Evolutionary conservation across 2,797 vertebrate genomes (phyloP).

Genomic region (Coreius guichenoti): DNA sequence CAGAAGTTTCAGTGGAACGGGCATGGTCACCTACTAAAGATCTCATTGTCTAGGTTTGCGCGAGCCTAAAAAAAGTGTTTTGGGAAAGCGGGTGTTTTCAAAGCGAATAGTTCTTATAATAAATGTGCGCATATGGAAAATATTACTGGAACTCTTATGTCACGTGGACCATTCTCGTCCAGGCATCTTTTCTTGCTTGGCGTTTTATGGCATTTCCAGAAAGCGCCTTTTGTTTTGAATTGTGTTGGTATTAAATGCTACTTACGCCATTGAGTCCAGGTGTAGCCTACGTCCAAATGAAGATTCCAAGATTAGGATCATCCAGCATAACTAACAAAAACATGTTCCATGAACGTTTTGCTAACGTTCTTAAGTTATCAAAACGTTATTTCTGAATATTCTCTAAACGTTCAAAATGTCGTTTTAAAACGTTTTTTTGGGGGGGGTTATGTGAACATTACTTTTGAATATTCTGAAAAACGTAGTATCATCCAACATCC

Average conservation of each 20-base stretch:
- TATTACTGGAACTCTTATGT: slow-evolving; percentile 74
- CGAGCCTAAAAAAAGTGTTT: slow-evolving; percentile 45
- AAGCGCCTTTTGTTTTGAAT: slow-evolving; percentile 6
- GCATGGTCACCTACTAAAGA: slow-evolving; percentile 12
- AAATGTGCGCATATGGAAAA: slow-evolving; percentile 78
- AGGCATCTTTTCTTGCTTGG: slow-evolving; percentile 45
- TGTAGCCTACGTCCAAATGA: neutral
- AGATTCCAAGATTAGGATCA: neutral
- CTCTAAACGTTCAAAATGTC: neutral
- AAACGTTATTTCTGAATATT: neutral
- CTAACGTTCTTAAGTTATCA: neutral
- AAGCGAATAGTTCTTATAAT: slow-evolving; percentile 64
- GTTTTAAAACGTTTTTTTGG: no score
- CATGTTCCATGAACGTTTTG: neutral
- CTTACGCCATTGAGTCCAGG: neutral
- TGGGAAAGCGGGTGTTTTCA: slow-evolving; percentile 69
- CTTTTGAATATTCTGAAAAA: neutral
- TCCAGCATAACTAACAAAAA: neutral
- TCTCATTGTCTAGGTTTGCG: slow-evolving; percentile 20
- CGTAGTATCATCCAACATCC: no score
- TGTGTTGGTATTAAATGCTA: neutral
- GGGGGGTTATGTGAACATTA: no score
- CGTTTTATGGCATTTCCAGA: slow-evolving; percentile 33
- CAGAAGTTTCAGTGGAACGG: slow-evolving; percentile 33
- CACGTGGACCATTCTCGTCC: slow-evolving; percentile 66